phyloP scores from a whole-genome alignment of 2,113 vertebrate genomes.

The Malurus alboscapulatus region DNA sequence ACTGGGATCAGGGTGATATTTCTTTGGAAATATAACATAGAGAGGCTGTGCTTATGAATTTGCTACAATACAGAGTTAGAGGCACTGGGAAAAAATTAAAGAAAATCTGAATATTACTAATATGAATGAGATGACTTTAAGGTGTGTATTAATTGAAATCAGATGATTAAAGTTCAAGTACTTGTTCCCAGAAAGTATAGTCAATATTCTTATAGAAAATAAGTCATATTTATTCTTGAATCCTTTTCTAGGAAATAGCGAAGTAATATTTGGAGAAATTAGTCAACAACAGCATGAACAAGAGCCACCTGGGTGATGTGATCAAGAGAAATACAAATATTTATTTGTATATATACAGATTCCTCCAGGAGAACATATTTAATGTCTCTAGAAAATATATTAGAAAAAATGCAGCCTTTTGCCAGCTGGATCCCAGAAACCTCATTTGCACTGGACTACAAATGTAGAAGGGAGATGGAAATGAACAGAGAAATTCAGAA shows the following conservation, averaged over 20 bases:
- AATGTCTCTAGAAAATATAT: not conserved
- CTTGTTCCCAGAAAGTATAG: not conserved
- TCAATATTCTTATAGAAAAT: not conserved
- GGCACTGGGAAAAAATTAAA: not conserved
- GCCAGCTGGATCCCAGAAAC: not conserved
- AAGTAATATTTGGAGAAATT: not conserved
- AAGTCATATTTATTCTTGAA: not conserved
- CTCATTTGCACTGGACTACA: not conserved
- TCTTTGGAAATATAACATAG: not conserved
- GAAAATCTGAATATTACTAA: not conserved
- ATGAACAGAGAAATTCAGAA: not conserved
- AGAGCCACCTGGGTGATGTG: not conserved
- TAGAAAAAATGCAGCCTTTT: not conserved
- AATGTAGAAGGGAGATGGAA: not conserved
- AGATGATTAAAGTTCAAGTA: not conserved
- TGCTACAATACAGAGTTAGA: not conserved
- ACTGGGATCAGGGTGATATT: not conserved
- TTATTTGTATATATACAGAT: not conserved
- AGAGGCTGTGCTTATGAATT: not conserved
- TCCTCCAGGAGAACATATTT: not conserved
- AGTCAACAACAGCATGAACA: not conserved
- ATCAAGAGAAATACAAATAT: not conserved
- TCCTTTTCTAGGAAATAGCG: not conserved
- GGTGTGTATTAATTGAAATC: not conserved
- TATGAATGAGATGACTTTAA: not conserved